A percentile compares a stretch with the other conserved stretches of the same genome.
These are phyloP conservation scores for Zaprionus tsacasi DNA, from an alignment of 1,140 invertebrate species.

Conservation along the genomic window DNA sequence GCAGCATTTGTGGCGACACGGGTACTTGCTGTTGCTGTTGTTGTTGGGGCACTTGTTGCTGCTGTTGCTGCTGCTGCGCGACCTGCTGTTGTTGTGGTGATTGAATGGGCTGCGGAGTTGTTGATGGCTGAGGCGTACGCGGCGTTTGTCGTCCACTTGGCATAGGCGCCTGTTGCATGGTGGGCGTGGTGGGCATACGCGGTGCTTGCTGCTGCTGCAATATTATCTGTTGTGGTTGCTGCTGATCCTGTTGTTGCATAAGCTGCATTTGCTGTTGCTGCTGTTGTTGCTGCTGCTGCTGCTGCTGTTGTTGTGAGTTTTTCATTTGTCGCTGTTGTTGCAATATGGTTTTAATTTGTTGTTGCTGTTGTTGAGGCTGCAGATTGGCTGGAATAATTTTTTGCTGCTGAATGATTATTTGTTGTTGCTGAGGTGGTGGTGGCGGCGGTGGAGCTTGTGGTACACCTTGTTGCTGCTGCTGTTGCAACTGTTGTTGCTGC, in stretches of 20 bases:
- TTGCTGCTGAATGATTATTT: slow-evolving; percentile 69
- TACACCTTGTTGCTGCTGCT: slow-evolving; percentile 38
- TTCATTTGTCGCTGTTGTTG: slow-evolving; percentile 72
- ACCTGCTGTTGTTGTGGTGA: slow-evolving; percentile 62
- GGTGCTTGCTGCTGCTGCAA: slow-evolving; percentile 59
- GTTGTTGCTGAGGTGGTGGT: slow-evolving; percentile 56
- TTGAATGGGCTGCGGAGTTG: slow-evolving; percentile 69
- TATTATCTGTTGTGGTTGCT: slow-evolving; percentile 30
- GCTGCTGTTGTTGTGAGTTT: slow-evolving; percentile 73
- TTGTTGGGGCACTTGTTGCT: slow-evolving; percentile 46
- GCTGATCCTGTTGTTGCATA: slow-evolving; percentile 34
- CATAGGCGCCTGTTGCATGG: slow-evolving; percentile 42
- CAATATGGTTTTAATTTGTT: slow-evolving; percentile 71
- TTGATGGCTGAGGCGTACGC: slow-evolving; percentile 65
- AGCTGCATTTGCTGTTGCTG: slow-evolving; percentile 46
- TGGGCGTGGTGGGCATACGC: slow-evolving; percentile 60
- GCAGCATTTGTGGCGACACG: slow-evolving; percentile 76
- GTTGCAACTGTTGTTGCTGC: slow-evolving; percentile 45
- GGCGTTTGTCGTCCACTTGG: slow-evolving; percentile 65
- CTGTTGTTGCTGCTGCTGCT: slow-evolving; percentile 58
- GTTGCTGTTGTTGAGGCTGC: slow-evolving; percentile 65
- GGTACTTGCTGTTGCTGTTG: slow-evolving; percentile 64
- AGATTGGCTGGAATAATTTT: slow-evolving; percentile 65
- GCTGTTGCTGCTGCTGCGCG: slow-evolving; percentile 37
- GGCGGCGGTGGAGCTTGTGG: slow-evolving; percentile 50